Evolutionary conservation across 2,888 invertebrate species (phyloP).

Genomic region (Pterobdella sp.): DNA sequence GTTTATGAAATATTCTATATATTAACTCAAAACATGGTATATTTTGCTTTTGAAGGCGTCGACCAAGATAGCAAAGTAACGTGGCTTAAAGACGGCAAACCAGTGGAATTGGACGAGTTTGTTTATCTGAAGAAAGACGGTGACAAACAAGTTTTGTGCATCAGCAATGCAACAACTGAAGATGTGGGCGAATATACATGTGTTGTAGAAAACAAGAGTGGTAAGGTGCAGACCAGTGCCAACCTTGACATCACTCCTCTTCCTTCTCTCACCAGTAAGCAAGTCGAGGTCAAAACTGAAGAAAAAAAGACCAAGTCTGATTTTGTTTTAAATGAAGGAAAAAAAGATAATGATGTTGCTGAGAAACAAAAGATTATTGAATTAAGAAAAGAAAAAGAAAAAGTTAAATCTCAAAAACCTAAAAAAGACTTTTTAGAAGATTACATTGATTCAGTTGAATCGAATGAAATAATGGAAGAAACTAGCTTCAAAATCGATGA

Average conservation of each 20-base stretch:
- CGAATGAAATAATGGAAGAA: not conserved
- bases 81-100: constrained; percentile 33
- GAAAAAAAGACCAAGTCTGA: not conserved
- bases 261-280: not conserved
- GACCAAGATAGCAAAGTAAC: constrained; percentile 27
- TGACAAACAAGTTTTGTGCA: constrained; percentile 32
- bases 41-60: not conserved
- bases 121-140: constrained; percentile 44
- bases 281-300: not conserved
- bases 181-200: constrained; percentile 36
- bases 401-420: not conserved
- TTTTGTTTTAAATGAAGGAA: not conserved
- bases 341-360: not conserved
- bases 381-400: not conserved
- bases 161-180: constrained; percentile 24
- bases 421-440: constrained; percentile 6
- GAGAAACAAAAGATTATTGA: not conserved
- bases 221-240: constrained; percentile 8
- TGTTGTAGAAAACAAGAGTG: constrained; percentile 2
- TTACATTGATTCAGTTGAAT: not conserved
- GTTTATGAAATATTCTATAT: not conserved
- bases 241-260: not conserved
- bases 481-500: not conserved
- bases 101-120: constrained; percentile 22
- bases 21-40: not conserved